Evolutionary conservation across 2,888 invertebrate genomes (phyloP).

Genomic region (Limnephilus rhombicus): DNA sequence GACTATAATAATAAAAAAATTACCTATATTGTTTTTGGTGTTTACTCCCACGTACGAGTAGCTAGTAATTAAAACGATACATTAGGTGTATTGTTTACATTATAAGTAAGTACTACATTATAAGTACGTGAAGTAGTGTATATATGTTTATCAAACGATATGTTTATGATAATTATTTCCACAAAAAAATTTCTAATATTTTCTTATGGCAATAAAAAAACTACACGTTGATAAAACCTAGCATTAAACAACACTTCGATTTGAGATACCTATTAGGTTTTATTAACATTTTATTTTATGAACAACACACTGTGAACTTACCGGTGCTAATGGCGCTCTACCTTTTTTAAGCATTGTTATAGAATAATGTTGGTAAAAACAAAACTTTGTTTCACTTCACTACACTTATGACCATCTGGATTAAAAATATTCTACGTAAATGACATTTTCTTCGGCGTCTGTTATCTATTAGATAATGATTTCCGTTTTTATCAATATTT

Average conservation of each 20-base stretch:
- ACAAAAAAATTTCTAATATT: too few species aligned
- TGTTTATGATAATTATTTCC: too few species aligned
- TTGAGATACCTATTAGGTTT: not conserved
- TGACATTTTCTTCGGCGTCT: not conserved
- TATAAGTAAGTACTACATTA: too few species aligned
- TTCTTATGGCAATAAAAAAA: not conserved
- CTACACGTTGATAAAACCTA: not conserved
- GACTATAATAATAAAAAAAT: too few species aligned
- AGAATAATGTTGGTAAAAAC: not conserved
- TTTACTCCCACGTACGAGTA: too few species aligned
- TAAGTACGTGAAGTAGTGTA: too few species aligned
- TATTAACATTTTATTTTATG: not conserved
- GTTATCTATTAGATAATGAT: not conserved
- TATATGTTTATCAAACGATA: too few species aligned
- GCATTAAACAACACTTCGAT: not conserved
- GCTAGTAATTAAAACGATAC: too few species aligned
- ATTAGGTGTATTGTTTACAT: too few species aligned
- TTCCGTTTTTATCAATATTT: not conserved
- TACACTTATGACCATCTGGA: not conserved
- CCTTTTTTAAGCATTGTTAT: not conserved
- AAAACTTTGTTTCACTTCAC: not conserved
- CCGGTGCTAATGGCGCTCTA: not conserved
- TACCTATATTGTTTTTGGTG: too few species aligned
- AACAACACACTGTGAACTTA: not conserved
- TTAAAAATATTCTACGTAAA: not conserved